These are phyloP conservation scores for Himalopsyche phryganea DNA, from an alignment of 1,140 invertebrate genomes.

Conservation along the genomic window DNA sequence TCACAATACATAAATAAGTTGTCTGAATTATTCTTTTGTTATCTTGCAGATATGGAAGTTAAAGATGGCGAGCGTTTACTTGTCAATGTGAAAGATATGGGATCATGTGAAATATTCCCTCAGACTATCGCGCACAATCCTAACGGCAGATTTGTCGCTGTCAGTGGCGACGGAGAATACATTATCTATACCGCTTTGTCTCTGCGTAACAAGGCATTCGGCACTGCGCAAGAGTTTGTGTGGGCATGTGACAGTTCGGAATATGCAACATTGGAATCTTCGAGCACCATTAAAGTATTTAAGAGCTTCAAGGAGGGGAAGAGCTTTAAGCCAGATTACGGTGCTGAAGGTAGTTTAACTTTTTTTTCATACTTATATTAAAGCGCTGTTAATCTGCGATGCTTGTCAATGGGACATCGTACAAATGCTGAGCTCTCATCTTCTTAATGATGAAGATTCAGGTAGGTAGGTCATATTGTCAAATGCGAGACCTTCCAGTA, in stretches of 20 bases:
- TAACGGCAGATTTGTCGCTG: constrained; percentile 97
- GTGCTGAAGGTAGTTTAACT: constrained; percentile 84
- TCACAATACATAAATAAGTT: too few species aligned
- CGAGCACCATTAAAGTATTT: constrained; percentile 88
- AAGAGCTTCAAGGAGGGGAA: constrained; percentile 99
- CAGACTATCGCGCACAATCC: constrained; percentile 98
- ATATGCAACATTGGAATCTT: constrained; percentile 89
- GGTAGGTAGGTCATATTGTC: too few species aligned
- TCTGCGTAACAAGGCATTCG: constrained; percentile 96
- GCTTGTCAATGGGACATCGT: too few species aligned
- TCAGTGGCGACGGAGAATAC: constrained; percentile 99
- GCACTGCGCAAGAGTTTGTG: constrained; percentile 97
- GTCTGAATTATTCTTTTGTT: too few species aligned
- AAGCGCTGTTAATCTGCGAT: too few species aligned
- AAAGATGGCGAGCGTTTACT: constrained; percentile 92
- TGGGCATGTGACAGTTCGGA: constrained; percentile 97
- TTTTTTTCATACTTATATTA: too few species aligned
- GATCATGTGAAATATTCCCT: constrained; percentile 98
- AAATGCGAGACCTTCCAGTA: too few species aligned
- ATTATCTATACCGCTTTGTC: constrained; percentile 99
- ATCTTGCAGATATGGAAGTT: constrained; percentile 61
- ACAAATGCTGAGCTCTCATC: too few species aligned
- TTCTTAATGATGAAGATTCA: too few species aligned
- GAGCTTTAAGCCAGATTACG: constrained; percentile 92
- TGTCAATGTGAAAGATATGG: constrained; percentile 96